Conservation (phyloP, 2,888 invertebrate species). For the Meteorus cinctellus region DNA sequence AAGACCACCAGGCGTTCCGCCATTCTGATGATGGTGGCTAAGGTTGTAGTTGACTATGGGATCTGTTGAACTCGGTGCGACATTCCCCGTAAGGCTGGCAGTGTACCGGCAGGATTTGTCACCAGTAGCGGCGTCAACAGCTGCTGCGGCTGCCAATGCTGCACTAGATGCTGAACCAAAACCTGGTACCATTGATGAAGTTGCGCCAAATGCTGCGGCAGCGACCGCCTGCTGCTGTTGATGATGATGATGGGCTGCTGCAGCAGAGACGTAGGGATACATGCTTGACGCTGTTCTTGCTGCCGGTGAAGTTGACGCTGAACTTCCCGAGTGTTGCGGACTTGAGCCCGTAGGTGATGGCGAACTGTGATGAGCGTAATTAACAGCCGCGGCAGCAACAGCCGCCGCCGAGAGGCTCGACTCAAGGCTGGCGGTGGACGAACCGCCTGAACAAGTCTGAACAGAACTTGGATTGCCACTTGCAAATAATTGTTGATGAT, state of each 20-base stretch:
- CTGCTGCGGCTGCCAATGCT: constrained; percentile 78
- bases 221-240: constrained; percentile 82
- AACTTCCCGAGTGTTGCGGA: constrained; percentile 81
- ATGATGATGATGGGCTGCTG: constrained; percentile 80
- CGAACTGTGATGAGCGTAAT: constrained; percentile 77
- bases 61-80: constrained; percentile 77
- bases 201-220: constrained; percentile 80
- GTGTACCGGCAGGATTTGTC: constrained; percentile 90
- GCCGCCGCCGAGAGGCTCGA: constrained; percentile 79
- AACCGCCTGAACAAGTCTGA: constrained; percentile 78
- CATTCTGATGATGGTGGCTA: constrained; percentile 83
- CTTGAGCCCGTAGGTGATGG: constrained; percentile 82
- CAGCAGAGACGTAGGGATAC: constrained; percentile 92
- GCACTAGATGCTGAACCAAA: constrained; percentile 76
- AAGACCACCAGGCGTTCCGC: constrained; percentile 73
- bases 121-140: constrained; percentile 79
- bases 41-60: constrained; percentile 89
- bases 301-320: constrained; percentile 79
- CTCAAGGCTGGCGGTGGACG: constrained; percentile 80
- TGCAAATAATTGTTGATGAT: constrained; percentile 81
- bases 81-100: constrained; percentile 78
- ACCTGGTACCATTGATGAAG: constrained; percentile 79
- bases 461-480: constrained; percentile 84
- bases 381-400: constrained; percentile 85
- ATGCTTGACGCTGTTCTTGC: constrained; percentile 82